Percentiles rank a stretch among this genome's conserved stretches.
Evolutionary conservation across 1,140 invertebrate genomes (phyloP).

Genomic region (Aplysia californica): DNA sequence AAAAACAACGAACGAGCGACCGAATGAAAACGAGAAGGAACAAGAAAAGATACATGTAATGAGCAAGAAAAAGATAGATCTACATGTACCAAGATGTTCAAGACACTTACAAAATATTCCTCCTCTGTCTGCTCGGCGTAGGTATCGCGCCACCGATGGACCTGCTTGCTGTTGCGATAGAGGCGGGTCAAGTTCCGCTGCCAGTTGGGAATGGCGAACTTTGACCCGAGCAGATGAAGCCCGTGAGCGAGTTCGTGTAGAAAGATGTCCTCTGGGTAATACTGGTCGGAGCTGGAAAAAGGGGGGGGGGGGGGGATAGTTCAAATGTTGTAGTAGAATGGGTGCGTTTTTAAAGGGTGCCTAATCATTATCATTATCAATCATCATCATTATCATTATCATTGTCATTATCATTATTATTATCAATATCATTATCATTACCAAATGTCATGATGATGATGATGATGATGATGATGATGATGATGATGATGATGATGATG

Average conservation of each 20-base stretch:
- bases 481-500: no score
- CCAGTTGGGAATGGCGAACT: not conserved
- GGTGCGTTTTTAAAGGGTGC: no score
- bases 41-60: not conserved
- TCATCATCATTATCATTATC: no score
- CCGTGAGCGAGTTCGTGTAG: constrained; percentile 16
- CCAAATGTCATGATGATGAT: not conserved
- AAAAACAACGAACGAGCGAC: no score
- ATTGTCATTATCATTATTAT: no score
- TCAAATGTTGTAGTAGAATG: not conserved
- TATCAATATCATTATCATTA: not conserved
- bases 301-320: not conserved
- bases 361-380: no score
- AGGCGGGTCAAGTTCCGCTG: not conserved
- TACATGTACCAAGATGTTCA: not conserved
- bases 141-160: not conserved
- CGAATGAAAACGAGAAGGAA: not conserved
- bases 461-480: not conserved
- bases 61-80: not conserved
- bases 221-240: not conserved
- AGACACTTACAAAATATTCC: constrained; percentile 7
- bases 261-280: constrained; percentile 2
- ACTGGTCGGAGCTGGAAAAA: not conserved
- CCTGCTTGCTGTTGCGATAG: not conserved
- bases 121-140: not conserved